Conservation (phyloP, 1,140 invertebrate species). For the Drosophila dunni region DNA sequence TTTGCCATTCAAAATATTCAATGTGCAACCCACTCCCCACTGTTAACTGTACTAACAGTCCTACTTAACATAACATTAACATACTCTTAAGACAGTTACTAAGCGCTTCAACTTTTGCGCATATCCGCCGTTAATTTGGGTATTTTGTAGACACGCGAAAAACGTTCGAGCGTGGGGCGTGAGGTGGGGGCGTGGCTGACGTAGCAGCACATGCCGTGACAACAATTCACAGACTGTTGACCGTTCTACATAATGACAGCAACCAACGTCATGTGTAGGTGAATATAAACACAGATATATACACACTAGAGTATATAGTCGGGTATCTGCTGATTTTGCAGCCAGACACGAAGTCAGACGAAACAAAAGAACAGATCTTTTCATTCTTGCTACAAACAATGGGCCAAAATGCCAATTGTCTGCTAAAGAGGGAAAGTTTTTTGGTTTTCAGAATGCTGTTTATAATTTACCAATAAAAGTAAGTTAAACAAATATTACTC, state of each 20-base stretch:
- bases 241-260: constrained; percentile 23
- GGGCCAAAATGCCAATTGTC: constrained; percentile 3
- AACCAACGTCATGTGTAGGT: constrained; percentile 19
- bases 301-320: constrained; percentile 1
- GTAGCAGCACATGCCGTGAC: background rate
- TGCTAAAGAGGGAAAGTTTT: constrained; percentile 11
- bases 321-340: constrained; percentile 28
- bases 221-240: constrained; percentile 15
- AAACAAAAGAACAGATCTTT: constrained; percentile 41
- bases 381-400: constrained; percentile 19
- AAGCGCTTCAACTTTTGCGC: background rate
- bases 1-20: no score
- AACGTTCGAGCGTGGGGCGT: constrained; percentile 22
- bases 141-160: constrained; percentile 1
- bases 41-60: no score
- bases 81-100: background rate
- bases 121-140: background rate
- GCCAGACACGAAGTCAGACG: constrained; percentile 45
- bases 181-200: constrained; percentile 5
- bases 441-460: background rate
- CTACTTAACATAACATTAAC: background rate
- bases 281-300: constrained; percentile 19
- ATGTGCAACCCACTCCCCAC: background rate
- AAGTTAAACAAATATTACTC: constrained; percentile 18
- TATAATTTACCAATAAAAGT: background rate